A percentile compares a stretch with the other conserved stretches of the same genome.
Evolutionary conservation across 2,888 invertebrate species (phyloP).

Genomic region (Eustalomyia histrio): DNA sequence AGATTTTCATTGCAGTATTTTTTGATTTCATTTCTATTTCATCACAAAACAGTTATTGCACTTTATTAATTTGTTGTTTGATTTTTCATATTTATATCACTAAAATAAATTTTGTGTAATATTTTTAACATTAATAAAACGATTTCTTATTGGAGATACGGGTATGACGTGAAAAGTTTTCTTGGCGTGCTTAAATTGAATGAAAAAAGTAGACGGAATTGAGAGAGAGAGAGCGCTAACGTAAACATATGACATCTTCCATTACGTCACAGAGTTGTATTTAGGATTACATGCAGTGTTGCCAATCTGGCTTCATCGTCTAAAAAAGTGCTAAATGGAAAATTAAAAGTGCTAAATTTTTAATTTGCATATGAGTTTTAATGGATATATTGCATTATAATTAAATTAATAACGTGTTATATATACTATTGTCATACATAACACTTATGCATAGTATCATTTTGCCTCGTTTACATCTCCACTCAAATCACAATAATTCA

Average conservation of each 20-base stretch:
- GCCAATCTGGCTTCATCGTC: too few relatives aligned
- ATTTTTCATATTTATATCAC: constrained; percentile 16
- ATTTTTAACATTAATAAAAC: constrained; percentile 32
- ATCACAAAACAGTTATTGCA: constrained; percentile 30
- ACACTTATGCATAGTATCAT: too few relatives aligned
- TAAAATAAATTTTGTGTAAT: constrained; percentile 36
- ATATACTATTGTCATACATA: too few relatives aligned
- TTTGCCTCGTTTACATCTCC: too few relatives aligned
- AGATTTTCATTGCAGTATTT: constrained; percentile 57
- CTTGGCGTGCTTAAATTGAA: constrained; percentile 52
- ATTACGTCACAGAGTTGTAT: constrained; percentile 35
- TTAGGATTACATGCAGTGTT: too few relatives aligned
- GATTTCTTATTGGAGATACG: constrained; percentile 33
- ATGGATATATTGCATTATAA: too few relatives aligned
- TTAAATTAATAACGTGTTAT: too few relatives aligned
- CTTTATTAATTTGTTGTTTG: constrained; percentile 4
- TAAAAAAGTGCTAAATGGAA: too few relatives aligned
- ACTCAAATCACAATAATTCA: too few relatives aligned
- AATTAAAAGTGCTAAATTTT: too few relatives aligned
- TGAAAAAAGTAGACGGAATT: constrained; percentile 20
- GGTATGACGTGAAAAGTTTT: constrained; percentile 63
- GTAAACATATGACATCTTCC: constrained; percentile 12
- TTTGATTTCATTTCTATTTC: constrained; percentile 29
- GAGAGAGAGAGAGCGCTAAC: constrained; percentile 16
- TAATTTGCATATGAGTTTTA: too few relatives aligned